Percentiles rank a stretch among this genome's conserved stretches.
Evolutionary conservation across 2,113 vertebrate genomes (phyloP).

Genomic region (Motacilla tschutschensis): DNA sequence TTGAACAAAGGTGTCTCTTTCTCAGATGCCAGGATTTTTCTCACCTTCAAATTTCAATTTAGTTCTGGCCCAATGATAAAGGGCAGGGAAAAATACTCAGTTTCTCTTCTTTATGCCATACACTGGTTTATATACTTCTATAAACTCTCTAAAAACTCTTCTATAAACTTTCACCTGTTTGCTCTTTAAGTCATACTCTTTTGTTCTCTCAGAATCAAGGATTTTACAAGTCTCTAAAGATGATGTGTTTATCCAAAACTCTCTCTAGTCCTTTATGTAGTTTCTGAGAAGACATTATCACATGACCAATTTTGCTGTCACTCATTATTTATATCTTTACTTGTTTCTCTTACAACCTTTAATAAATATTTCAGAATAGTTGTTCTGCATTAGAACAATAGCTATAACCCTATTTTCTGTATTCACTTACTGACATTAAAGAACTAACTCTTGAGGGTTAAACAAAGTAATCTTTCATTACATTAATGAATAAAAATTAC

Average conservation of each 20-base stretch:
- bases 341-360: not conserved
- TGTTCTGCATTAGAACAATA: not conserved
- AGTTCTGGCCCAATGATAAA: not conserved
- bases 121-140: not conserved
- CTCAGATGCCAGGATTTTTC: not conserved
- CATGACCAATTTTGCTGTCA: not conserved
- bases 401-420: not conserved
- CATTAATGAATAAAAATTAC: not conserved
- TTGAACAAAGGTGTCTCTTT: not conserved
- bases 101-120: not conserved
- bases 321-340: not conserved
- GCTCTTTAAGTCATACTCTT: not conserved
- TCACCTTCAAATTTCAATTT: not conserved
- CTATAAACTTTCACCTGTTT: not conserved
- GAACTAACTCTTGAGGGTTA: not conserved
- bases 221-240: not conserved
- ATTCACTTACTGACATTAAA: not conserved
- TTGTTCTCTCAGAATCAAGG: not conserved
- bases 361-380: not conserved
- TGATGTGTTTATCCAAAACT: not conserved
- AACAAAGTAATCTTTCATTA: not conserved
- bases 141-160: no score
- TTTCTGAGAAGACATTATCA: not conserved
- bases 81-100: not conserved
- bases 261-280: not conserved